A percentile compares a stretch with the other conserved stretches of the same genome.
Evolutionary conservation across 2,797 vertebrate species (phyloP).

Genomic region (Amblyraja radiata): DNA sequence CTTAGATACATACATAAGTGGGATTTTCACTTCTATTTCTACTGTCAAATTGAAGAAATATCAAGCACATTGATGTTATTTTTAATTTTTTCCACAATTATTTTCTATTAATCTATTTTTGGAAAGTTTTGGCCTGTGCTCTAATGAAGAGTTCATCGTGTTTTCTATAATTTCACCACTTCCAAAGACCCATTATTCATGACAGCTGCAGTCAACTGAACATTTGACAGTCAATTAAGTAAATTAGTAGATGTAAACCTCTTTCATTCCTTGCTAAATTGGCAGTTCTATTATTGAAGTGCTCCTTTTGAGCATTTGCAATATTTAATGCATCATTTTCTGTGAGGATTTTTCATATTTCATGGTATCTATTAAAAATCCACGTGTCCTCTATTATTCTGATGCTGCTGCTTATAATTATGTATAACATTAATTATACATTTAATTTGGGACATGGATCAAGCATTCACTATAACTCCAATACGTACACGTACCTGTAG

Average conservation of each 20-base stretch:
- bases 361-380: neutral
- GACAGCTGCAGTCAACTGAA: neutral
- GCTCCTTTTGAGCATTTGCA: neutral
- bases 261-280: constrained; percentile 21
- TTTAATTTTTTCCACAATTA: neutral
- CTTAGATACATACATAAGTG: too few relatives aligned
- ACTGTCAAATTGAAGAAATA: neutral
- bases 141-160: neutral
- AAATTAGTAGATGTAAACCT: constrained; percentile 14
- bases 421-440: too few relatives aligned
- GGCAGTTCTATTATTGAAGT: neutral
- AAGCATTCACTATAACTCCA: too few relatives aligned
- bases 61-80: neutral
- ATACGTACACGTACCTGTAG: neutral
- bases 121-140: neutral
- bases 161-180: neutral
- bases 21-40: neutral
- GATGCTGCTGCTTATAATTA: too few relatives aligned
- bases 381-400: neutral
- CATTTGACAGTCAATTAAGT: constrained; percentile 19
- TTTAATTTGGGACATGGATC: too few relatives aligned
- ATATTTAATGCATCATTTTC: neutral
- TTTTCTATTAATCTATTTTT: constrained; percentile 9
- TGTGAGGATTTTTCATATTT: neutral
- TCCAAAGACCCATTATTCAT: neutral